phyloP scores from a whole-genome alignment of 2,888 invertebrate genomes.

The Octonoba sinensis region DNA sequence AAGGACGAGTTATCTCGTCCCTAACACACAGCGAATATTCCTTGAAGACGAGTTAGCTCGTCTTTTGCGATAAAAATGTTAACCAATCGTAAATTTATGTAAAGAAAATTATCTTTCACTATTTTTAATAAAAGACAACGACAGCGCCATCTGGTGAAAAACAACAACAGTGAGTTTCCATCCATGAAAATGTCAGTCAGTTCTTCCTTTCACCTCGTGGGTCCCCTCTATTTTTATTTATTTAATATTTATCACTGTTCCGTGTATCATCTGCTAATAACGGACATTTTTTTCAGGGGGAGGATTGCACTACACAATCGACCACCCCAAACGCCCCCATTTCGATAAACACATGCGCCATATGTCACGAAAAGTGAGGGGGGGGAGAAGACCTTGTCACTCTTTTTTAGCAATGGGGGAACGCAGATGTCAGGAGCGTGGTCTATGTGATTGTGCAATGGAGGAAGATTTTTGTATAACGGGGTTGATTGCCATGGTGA shows the following conservation, averaged over 20 bases:
- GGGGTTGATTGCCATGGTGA: neutral
- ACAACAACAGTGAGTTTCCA: too few relatives aligned
- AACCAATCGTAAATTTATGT: too few relatives aligned
- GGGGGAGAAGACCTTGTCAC: constrained; percentile 6
- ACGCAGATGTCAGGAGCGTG: constrained; percentile 18
- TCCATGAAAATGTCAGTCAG: too few relatives aligned
- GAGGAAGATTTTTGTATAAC: constrained; percentile 6
- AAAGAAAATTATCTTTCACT: too few relatives aligned
- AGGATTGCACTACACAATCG: neutral
- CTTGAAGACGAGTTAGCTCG: too few relatives aligned
- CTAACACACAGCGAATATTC: too few relatives aligned
- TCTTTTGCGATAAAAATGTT: too few relatives aligned
- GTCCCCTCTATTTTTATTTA: constrained; percentile 28
- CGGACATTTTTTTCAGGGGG: constrained; percentile 32
- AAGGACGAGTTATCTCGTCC: too few relatives aligned
- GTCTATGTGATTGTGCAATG: constrained; percentile 38
- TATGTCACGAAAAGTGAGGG: constrained; percentile 36
- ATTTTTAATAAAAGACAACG: too few relatives aligned
- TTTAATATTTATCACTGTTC: constrained; percentile 8
- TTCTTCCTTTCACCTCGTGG: neutral
- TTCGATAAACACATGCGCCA: constrained; percentile 50
- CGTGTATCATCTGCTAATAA: constrained; percentile 59
- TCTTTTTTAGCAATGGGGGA: constrained; percentile 13
- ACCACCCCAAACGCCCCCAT: constrained; percentile 50
- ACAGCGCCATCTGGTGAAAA: too few relatives aligned